Base-by-base conservation (phyloP, 1,140 invertebrate genomes). In the Cherax quadricarinatus region DNA sequence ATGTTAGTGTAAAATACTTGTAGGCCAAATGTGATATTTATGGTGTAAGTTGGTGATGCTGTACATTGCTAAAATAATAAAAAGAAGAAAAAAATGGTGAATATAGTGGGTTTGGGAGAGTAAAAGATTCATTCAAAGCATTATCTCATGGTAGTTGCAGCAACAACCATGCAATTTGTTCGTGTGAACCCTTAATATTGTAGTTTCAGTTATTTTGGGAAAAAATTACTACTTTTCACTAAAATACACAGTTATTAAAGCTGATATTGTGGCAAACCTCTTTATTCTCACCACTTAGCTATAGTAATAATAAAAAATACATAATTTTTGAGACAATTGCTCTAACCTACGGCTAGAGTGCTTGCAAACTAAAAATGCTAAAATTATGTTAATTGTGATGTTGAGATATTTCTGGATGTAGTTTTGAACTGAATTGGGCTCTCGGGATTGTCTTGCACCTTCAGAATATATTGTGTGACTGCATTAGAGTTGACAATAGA, bases 381-480 rank as follows among this genome's bases (percentile, higher is more conserved):
- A n/a, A 73, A 57, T 57, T 57, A 12, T 57, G 53, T 10, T 57
- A 57, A 57, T 57, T 75, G 70, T 9, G n/a, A 10, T 75, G n/a
- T 75, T 7, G n/a, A 24, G 70, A 10, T 30, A 75, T 75, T 75
- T 75, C 70, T 10, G 1, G 9, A 24, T 75, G 24, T 30, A 75
- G 24, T 30, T 75, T 75, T 30, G 24, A 75, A 75, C 4, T 75
- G n/a, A 75, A 75, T 30, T 30, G 24, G 70, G 70, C 70, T 30
- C 70, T 75, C 70, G 24, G 24, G 24, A 75, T 12, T 75, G 70
- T 75, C 70, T 75, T 75, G 70, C 70, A 75, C 70, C 24, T 75
- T 10, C 24, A 30, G 0, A 75, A 30, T 30, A 75, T 75, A 30
- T 6, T 30, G 18, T 66, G 70, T 75, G 70, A 75, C n/a, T 66